A percentile compares a stretch with the other conserved stretches of the same genome.
Evolutionary conservation across 35 echinoderm and acorn worm genomes (phyloP).

Genomic region (Antedon bifida): DNA sequence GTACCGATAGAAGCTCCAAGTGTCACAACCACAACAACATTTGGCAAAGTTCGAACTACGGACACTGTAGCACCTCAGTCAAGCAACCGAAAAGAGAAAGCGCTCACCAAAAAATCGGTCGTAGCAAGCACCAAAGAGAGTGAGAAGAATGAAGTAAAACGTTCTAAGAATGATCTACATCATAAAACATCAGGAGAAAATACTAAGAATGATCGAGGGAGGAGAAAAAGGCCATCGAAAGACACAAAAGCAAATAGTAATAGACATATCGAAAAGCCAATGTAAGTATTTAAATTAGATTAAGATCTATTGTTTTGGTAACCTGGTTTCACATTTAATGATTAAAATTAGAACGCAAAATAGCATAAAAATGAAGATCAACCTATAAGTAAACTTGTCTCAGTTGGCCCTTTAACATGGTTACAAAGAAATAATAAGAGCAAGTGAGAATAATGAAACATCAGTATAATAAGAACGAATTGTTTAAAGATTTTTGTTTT

Average conservation of each 20-base stretch:
- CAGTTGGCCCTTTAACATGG: too few species aligned
- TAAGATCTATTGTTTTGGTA: too few species aligned
- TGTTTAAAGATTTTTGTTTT: too few species aligned
- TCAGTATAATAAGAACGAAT: too few species aligned
- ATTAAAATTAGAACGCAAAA: too few species aligned
- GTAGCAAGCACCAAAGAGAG: conserved; percentile 2
- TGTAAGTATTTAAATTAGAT: not conserved
- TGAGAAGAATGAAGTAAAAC: not conserved
- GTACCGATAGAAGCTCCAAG: conserved; percentile 76
- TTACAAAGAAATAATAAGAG: too few species aligned
- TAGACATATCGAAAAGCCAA: not conserved
- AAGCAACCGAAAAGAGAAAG: conserved; percentile 13
- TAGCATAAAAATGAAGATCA: too few species aligned
- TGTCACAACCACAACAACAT: conserved; percentile 92
- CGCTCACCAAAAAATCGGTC: conserved; percentile 15
- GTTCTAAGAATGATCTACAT: not conserved
- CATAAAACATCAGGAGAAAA: not conserved
- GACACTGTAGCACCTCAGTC: conserved; percentile 29
- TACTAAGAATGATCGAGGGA: not conserved
- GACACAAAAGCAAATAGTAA: not conserved
- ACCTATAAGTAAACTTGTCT: too few species aligned
- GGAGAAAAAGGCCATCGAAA: not conserved
- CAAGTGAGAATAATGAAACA: too few species aligned
- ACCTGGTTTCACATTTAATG: too few species aligned
- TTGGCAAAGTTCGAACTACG: conserved; percentile 55